These are phyloP conservation scores for Lerema accius DNA, from an alignment of 1,140 invertebrate species.

Conservation along the genomic window DNA sequence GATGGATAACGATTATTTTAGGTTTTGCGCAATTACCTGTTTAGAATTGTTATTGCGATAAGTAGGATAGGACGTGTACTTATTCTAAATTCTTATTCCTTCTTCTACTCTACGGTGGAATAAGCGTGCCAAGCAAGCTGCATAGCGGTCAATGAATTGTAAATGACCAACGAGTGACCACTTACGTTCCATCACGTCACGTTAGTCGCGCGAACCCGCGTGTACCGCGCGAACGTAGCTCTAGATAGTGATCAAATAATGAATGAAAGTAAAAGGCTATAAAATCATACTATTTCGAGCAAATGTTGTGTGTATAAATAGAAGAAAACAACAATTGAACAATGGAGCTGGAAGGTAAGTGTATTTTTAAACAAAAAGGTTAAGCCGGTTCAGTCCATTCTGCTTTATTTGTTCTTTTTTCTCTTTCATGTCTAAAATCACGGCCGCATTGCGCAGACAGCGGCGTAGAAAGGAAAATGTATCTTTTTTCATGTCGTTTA, in stretches of 20 bases:
- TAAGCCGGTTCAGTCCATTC: not conserved
- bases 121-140: not conserved
- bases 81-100: not conserved
- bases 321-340: not conserved
- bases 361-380: not conserved
- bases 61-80: no score
- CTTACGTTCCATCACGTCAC: not conserved
- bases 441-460: no score
- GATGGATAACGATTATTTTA: no score
- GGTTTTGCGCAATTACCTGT: no score
- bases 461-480: no score
- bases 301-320: conserved; percentile 2
- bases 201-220: conserved; percentile 24
- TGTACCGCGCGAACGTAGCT: conserved; percentile 18
- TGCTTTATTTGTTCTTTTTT: conserved; percentile 5
- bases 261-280: conserved; percentile 14
- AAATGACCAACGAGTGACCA: conserved; percentile 11
- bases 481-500: no score
- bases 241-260: conserved; percentile 6
- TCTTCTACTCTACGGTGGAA: not conserved
- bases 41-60: no score
- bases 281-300: not conserved
- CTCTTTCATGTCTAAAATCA: not conserved
- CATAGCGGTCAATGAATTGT: conserved; percentile 16
- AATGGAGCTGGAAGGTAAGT: conserved; percentile 28